Evolutionary conservation across 2,797 vertebrate species (phyloP).

Genomic region (Rhinella marina): DNA sequence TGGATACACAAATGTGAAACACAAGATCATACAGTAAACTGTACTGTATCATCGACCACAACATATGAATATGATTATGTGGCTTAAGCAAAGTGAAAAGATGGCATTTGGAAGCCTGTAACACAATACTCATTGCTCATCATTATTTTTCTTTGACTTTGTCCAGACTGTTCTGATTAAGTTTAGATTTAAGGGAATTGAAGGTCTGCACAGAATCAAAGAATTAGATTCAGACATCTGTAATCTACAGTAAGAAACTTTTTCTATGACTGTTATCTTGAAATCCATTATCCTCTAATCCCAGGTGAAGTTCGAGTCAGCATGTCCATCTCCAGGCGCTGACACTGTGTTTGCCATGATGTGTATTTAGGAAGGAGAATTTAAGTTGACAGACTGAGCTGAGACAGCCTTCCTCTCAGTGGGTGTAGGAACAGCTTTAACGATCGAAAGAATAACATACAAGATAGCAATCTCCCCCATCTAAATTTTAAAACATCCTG

Average conservation of each 20-base stretch:
- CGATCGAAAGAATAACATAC: slow-evolving; percentile 13
- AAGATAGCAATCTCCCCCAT: slow-evolving; percentile 32
- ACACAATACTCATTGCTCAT: slow-evolving; percentile 24
- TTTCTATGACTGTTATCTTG: slow-evolving; percentile 53
- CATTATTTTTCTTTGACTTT: slow-evolving; percentile 38
- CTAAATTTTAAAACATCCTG: slow-evolving; percentile 32
- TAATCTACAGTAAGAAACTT: slow-evolving; percentile 47
- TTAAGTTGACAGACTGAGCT: slow-evolving; percentile 29
- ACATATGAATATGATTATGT: background rate
- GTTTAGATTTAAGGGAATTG: slow-evolving; percentile 48
- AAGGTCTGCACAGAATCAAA: slow-evolving; percentile 45
- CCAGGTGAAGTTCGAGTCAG: slow-evolving; percentile 36
- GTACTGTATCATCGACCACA: background rate
- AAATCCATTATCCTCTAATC: slow-evolving; percentile 56
- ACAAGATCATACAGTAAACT: background rate
- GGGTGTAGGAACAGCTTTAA: background rate
- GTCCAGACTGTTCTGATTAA: slow-evolving; percentile 42
- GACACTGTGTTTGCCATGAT: background rate
- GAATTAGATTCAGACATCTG: slow-evolving; percentile 40
- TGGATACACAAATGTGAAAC: background rate
- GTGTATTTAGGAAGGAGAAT: slow-evolving; percentile 22
- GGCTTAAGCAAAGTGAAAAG: background rate
- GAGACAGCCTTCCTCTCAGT: background rate
- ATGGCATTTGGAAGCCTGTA: background rate
- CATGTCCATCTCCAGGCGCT: slow-evolving; percentile 34